Percentiles rank a stretch among this genome's conserved stretches.
phyloP scores from a whole-genome alignment of 2,113 vertebrate genomes.

The Orycteropus afer region DNA sequence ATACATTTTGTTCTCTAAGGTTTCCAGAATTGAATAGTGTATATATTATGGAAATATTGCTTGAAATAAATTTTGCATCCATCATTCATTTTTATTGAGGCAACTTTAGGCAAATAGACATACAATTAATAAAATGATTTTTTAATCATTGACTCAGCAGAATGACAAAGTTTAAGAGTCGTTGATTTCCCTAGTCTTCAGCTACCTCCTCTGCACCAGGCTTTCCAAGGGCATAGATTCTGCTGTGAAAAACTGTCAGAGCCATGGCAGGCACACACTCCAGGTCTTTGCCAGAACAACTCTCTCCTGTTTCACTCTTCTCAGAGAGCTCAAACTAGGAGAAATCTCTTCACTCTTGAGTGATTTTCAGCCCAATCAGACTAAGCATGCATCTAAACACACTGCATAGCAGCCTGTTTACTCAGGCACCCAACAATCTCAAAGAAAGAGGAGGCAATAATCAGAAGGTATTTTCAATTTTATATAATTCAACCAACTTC shows the following conservation, averaged over 20 bases:
- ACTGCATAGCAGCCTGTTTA: rapidly evolving
- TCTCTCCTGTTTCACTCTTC: not conserved
- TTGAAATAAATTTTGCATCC: not conserved
- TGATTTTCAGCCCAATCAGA: not conserved
- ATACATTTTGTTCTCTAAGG: not conserved
- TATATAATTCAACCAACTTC: not conserved
- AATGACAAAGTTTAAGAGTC: not conserved
- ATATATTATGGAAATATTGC: not conserved
- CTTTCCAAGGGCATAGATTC: not conserved
- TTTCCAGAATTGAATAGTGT: not conserved
- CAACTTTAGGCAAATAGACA: not conserved
- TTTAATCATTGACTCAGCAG: not conserved
- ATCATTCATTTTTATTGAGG: not conserved
- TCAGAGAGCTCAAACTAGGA: not conserved
- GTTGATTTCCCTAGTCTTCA: not conserved
- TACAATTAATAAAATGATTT: not conserved
- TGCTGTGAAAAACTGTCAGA: not conserved
- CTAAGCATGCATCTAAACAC: not conserved
- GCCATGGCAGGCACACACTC: not conserved
- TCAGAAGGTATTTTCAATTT: not conserved
- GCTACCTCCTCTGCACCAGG: not conserved
- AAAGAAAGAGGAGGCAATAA: not conserved
- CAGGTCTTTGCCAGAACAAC: not conserved
- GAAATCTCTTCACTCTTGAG: not conserved
- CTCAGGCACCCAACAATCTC: not conserved